phyloP scores from a whole-genome alignment of 2,797 vertebrate genomes.

The Lagorchestes hirsutus region DNA sequence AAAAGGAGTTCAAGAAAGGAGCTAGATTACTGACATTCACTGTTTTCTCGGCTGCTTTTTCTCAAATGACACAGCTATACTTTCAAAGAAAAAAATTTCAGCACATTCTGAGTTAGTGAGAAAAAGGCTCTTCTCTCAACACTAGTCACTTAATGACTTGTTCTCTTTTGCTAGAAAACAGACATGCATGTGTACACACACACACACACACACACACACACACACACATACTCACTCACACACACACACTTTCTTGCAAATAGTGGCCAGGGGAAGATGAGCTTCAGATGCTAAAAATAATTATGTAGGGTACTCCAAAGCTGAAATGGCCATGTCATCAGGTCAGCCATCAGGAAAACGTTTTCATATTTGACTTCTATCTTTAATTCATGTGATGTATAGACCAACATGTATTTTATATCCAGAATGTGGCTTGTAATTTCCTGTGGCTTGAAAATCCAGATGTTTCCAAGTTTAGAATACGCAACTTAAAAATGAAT shows the following conservation, averaged over 20 bases:
- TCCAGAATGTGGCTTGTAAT: constrained; percentile 80
- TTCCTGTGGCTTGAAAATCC: constrained; percentile 84
- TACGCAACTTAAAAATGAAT: constrained; percentile 31
- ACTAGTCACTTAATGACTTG: not conserved
- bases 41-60: not conserved
- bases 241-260: not conserved
- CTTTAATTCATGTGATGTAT: constrained; percentile 77
- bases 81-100: not conserved
- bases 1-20: not conserved
- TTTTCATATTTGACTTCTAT: constrained; percentile 41
- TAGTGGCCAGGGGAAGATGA: constrained; percentile 48
- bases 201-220: not conserved
- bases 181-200: not conserved
- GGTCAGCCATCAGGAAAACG: constrained; percentile 61
- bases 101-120: fast-evolving
- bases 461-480: constrained; percentile 79
- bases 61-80: not conserved
- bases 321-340: constrained; percentile 51
- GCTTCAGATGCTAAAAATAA: constrained; percentile 64
- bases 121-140: not conserved
- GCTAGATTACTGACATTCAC: fast-evolving
- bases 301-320: constrained; percentile 4
- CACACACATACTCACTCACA: not conserved
- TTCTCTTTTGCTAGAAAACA: not conserved
- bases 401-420: constrained; percentile 73